Percentiles rank a stretch among this genome's conserved stretches.
Evolutionary conservation across 2,113 vertebrate genomes (phyloP).

Genomic region (Sander lucioperca): DNA sequence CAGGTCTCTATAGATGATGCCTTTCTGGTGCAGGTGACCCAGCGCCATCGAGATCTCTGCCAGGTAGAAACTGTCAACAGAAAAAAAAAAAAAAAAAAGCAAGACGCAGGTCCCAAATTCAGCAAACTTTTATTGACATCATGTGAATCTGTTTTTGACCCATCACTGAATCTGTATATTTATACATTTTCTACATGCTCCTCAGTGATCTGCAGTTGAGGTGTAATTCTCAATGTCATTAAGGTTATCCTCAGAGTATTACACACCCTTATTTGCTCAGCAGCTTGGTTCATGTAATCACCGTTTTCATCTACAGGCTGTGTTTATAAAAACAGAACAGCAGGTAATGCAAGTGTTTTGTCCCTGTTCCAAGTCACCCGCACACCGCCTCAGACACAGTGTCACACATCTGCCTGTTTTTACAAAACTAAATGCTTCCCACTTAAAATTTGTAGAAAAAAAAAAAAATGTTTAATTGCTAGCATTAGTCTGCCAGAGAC

Average conservation of each 20-base stretch:
- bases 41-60: slow-evolving; percentile 99
- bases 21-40: slow-evolving; percentile 98
- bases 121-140: background rate
- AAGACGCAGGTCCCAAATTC: background rate
- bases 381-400: background rate
- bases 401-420: background rate
- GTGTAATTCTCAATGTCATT: slow-evolving; percentile 4
- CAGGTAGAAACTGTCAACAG: slow-evolving; percentile 92
- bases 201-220: background rate
- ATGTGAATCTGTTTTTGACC: background rate
- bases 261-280: slow-evolving; percentile 39
- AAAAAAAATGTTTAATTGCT: background rate
- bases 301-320: slow-evolving; percentile 20
- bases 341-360: slow-evolving; percentile 6
- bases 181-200: background rate
- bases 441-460: background rate
- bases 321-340: slow-evolving; percentile 56
- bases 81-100: background rate
- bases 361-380: background rate
- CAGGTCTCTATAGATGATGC: slow-evolving; percentile 98
- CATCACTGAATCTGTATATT: background rate
- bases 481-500: background rate
- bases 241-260: slow-evolving; percentile 23
- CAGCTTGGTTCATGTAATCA: slow-evolving; percentile 32
- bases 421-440: background rate